These are phyloP conservation scores for Triplophysa siluroides DNA, from an alignment of 2,113 vertebrate species.

Conservation along the genomic window DNA sequence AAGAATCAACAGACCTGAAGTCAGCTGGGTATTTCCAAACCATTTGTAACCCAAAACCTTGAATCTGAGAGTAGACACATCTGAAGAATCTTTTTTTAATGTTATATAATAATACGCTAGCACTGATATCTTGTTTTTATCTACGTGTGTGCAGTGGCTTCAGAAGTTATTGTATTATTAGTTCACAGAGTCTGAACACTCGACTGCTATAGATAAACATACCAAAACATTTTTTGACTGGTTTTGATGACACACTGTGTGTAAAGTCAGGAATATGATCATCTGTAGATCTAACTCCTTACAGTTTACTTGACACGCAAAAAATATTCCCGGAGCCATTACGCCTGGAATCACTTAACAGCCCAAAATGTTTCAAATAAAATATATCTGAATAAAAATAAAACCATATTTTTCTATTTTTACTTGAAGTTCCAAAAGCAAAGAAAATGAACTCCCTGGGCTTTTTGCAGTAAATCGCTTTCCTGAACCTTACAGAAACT, in stretches of 20 bases:
- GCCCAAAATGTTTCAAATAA: background rate
- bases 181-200: background rate
- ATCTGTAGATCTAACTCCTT: slow-evolving; percentile 12
- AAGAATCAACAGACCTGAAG: background rate
- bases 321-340: background rate
- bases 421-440: background rate
- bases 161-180: background rate
- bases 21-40: background rate
- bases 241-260: slow-evolving; percentile 1
- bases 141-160: background rate
- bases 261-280: slow-evolving; percentile 5
- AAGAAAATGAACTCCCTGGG: background rate
- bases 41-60: background rate
- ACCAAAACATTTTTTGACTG: background rate
- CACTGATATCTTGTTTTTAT: background rate
- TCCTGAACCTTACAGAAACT: slow-evolving; percentile 6
- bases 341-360: background rate
- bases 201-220: slow-evolving; percentile 6
- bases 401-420: background rate
- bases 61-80: background rate
- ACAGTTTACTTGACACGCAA: background rate
- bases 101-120: background rate
- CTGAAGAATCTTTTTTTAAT: background rate
- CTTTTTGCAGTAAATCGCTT: background rate
- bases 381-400: background rate